Evolutionary conservation across 2,888 invertebrate genomes (phyloP).

Genomic region (Xestia rhomboidea): DNA sequence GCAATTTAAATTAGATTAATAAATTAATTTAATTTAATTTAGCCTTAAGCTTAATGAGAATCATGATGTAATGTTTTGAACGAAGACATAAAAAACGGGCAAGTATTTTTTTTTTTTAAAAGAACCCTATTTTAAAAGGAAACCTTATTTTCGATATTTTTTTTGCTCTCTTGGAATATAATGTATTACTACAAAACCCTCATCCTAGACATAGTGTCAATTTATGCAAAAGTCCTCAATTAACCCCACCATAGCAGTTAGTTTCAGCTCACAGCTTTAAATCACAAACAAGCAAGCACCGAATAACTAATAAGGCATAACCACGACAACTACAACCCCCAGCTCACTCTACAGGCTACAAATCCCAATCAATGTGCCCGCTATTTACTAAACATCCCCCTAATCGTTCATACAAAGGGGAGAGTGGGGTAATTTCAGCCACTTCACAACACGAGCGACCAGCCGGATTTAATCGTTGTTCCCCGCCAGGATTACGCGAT

Average conservation of each 20-base stretch:
- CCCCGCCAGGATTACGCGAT: constrained; percentile 50
- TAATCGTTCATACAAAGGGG: constrained; percentile 55
- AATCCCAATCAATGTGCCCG: constrained; percentile 44
- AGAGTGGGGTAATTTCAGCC: constrained; percentile 53
- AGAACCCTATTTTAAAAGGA: neutral
- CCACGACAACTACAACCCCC: constrained; percentile 13
- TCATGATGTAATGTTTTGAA: neutral
- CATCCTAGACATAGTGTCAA: too few relatives aligned
- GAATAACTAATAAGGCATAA: neutral
- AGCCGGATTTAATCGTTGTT: constrained; percentile 58
- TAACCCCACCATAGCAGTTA: neutral
- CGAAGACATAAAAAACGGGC: neutral
- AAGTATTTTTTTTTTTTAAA: neutral
- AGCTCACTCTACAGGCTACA: constrained; percentile 14
- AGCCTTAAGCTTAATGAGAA: neutral
- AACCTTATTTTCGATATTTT: neutral
- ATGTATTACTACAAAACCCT: neutral
- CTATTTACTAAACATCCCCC: constrained; percentile 51
- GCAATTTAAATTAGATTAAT: neutral
- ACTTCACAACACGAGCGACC: constrained; percentile 60
- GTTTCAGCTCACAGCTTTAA: constrained; percentile 5
- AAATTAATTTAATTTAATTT: too few relatives aligned
- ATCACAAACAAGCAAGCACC: neutral
- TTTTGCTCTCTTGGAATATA: neutral
- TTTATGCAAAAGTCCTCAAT: neutral